Percentiles rank a stretch among this genome's conserved stretches.
Evolutionary conservation across 2,888 invertebrate genomes (phyloP).

Genomic region (Caenorhabditis parvicauda): DNA sequence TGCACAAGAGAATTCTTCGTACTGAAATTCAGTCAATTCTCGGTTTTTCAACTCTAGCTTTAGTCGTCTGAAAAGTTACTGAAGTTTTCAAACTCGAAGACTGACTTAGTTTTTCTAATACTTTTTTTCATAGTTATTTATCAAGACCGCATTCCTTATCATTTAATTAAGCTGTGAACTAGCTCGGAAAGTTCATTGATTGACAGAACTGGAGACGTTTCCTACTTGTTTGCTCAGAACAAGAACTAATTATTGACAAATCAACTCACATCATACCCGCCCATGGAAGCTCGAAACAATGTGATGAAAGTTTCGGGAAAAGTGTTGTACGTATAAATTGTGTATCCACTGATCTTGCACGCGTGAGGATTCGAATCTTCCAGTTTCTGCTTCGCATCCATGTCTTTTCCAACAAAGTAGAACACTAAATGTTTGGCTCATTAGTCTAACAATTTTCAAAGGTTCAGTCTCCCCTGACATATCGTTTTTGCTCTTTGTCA

Average conservation of each 20-base stretch:
- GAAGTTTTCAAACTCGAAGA: no score
- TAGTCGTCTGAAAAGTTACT: no score
- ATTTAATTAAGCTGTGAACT: no score
- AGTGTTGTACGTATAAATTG: conserved; percentile 68
- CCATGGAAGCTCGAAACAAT: conserved; percentile 91
- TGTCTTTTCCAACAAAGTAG: conserved; percentile 82
- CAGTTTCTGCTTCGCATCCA: conserved; percentile 56
- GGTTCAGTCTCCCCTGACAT: neutral
- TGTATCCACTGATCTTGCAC: conserved; percentile 60
- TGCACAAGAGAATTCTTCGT: conserved; percentile 83
- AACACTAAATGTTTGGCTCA: conserved; percentile 64
- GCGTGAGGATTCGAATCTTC: conserved; percentile 39
- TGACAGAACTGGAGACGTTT: neutral
- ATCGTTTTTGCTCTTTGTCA: no score
- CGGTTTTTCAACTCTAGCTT: no score
- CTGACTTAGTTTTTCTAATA: no score
- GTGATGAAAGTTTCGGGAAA: conserved; percentile 95
- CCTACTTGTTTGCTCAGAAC: neutral
- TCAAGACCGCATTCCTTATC: no score
- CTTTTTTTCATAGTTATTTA: no score
- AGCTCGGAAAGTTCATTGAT: no score
- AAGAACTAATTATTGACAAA: neutral
- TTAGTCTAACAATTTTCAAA: neutral
- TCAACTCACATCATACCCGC: conserved; percentile 87
- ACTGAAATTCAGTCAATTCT: conserved; percentile 74